These are phyloP conservation scores for Liparis tanakae DNA, from an alignment of 2,797 vertebrate species.

Conservation along the genomic window DNA sequence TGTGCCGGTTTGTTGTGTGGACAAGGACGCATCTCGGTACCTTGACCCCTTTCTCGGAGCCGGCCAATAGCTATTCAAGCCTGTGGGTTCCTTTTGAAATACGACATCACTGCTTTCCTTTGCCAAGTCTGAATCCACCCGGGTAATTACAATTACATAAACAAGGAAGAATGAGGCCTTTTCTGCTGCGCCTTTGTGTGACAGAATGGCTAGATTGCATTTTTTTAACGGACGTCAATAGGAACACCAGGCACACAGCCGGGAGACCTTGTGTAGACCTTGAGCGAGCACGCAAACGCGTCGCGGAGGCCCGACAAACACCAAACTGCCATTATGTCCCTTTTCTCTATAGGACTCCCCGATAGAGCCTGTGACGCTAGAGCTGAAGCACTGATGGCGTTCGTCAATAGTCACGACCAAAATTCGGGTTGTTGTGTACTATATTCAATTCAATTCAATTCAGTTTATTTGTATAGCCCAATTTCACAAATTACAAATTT, in stretches of 20 bases:
- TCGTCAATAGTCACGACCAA: too few relatives aligned
- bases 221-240: constrained; percentile 65
- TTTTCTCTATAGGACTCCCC: constrained; percentile 29
- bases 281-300: constrained; percentile 59
- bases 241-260: constrained; percentile 52
- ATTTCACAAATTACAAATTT: too few relatives aligned
- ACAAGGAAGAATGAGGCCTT: constrained; percentile 66
- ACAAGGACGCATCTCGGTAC: constrained; percentile 70
- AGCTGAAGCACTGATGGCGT: too few relatives aligned
- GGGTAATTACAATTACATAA: constrained; percentile 72
- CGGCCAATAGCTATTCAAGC: constrained; percentile 71
- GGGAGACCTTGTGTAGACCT: constrained; percentile 57
- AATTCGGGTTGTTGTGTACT: too few relatives aligned
- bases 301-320: neutral
- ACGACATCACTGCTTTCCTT: constrained; percentile 62
- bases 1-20: constrained; percentile 56
- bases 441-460: too few relatives aligned
- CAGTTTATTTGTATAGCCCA: too few relatives aligned
- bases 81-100: constrained; percentile 64
- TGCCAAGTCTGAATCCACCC: constrained; percentile 67
- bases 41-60: constrained; percentile 67
- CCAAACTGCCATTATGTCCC: constrained; percentile 25
- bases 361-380: neutral
- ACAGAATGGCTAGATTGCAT: constrained; percentile 49
- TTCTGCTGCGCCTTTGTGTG: constrained; percentile 52